A percentile compares a stretch with the other conserved stretches of the same genome.
phyloP scores from a whole-genome alignment of 2,113 vertebrate species.

The Gymnorhina tibicen region DNA sequence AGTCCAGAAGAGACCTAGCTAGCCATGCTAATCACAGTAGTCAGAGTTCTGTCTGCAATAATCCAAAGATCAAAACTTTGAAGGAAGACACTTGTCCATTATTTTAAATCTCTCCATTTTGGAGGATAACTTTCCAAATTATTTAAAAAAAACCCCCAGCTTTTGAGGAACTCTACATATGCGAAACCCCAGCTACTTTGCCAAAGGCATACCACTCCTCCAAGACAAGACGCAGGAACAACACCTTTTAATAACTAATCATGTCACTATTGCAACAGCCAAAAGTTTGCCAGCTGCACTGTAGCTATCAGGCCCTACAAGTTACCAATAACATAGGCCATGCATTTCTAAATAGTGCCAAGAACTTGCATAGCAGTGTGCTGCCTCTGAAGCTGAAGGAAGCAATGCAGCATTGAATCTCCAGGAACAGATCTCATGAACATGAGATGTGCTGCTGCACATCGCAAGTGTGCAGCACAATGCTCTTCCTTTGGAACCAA shows the following conservation, averaged over 20 bases:
- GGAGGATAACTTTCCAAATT: not conserved
- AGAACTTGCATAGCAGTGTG: not conserved
- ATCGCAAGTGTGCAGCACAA: not conserved
- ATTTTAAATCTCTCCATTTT: not conserved
- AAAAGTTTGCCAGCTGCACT: not conserved
- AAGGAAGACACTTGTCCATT: not conserved
- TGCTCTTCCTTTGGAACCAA: not conserved
- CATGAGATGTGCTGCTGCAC: not conserved
- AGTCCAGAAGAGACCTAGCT: not conserved
- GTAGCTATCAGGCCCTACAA: not conserved
- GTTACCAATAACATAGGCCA: not conserved
- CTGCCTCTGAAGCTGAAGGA: not conserved
- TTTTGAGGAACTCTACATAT: not conserved
- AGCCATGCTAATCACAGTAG: not conserved
- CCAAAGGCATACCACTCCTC: not conserved
- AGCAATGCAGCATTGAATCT: not conserved
- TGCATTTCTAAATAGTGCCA: not conserved
- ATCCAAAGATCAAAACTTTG: not conserved
- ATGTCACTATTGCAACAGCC: not conserved
- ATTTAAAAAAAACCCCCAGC: not conserved
- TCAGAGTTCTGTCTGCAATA: not conserved
- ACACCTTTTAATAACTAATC: not conserved
- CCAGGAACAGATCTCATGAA: not conserved
- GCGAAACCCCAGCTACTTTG: not conserved
- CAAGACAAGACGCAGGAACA: not conserved